Evolutionary conservation across 2,797 vertebrate genomes (phyloP).

Genomic region (Xenops minutus): DNA sequence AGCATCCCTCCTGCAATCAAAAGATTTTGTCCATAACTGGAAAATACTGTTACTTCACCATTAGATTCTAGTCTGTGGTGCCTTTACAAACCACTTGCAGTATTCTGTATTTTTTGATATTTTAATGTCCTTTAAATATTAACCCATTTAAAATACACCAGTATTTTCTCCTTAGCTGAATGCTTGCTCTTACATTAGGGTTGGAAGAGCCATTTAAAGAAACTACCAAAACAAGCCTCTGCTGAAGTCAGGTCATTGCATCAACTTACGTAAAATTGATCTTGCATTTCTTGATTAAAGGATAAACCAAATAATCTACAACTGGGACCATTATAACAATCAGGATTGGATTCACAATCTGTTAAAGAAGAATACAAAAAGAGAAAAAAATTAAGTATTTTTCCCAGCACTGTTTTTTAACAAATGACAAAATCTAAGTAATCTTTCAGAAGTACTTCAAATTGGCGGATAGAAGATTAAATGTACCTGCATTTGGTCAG

Average conservation of each 20-base stretch:
- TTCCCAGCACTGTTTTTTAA: neutral
- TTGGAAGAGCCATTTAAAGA: neutral
- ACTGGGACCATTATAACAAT: constrained; percentile 91
- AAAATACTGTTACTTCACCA: neutral
- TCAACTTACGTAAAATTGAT: constrained; percentile 90
- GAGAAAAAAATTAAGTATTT: neutral
- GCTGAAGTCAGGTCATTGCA: neutral
- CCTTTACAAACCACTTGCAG: neutral
- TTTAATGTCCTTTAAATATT: neutral
- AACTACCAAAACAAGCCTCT: neutral
- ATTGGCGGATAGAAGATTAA: neutral
- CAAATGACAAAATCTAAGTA: neutral
- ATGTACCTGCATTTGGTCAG: constrained; percentile 96
- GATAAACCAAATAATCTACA: constrained; percentile 85
- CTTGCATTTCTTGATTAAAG: constrained; percentile 89
- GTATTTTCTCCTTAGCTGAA: neutral
- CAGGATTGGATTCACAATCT: constrained; percentile 92
- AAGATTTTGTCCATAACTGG: neutral
- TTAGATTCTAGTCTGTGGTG: neutral
- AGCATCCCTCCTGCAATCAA: neutral
- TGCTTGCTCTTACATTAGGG: neutral
- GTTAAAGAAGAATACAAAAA: constrained; percentile 9
- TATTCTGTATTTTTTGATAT: neutral
- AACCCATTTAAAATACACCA: neutral
- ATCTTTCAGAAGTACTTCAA: neutral